Percentiles rank a stretch among this genome's conserved stretches.
phyloP scores from a whole-genome alignment of 2,113 vertebrate genomes.

The Xiphorhynchus elegans region DNA sequence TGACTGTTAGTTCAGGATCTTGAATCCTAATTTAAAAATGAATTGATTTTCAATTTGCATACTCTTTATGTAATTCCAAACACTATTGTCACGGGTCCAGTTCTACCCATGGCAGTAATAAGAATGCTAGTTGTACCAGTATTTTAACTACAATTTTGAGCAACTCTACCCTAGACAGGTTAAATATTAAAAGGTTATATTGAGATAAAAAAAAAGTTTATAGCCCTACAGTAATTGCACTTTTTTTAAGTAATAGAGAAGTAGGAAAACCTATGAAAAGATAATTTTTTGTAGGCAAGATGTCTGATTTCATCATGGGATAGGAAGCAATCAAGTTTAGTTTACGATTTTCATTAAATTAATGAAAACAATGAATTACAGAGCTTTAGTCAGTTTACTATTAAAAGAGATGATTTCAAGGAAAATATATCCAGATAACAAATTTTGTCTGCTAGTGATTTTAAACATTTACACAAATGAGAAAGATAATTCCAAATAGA shows the following conservation, averaged over 20 bases:
- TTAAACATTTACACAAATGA: not conserved
- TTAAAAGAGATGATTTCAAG: not conserved
- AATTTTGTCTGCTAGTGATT: not conserved
- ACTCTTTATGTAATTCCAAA: not conserved
- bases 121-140: not conserved
- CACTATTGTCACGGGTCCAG: fast-evolving
- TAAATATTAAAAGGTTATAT: not conserved
- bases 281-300: not conserved
- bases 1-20: not conserved
- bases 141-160: not conserved
- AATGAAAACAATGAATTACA: not conserved
- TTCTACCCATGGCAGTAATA: not conserved
- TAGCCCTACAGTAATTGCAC: not conserved
- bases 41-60: not conserved
- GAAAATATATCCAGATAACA: not conserved
- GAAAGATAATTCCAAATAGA: not conserved
- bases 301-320: not conserved
- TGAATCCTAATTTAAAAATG: not conserved
- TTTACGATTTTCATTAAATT: not conserved
- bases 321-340: not conserved
- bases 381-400: not conserved
- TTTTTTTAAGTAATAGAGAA: not conserved
- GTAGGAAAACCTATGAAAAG: not conserved
- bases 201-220: not conserved
- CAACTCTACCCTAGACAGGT: not conserved